phyloP scores from a whole-genome alignment of 2,888 invertebrate genomes.

The Acanthoscelides obtectus region DNA sequence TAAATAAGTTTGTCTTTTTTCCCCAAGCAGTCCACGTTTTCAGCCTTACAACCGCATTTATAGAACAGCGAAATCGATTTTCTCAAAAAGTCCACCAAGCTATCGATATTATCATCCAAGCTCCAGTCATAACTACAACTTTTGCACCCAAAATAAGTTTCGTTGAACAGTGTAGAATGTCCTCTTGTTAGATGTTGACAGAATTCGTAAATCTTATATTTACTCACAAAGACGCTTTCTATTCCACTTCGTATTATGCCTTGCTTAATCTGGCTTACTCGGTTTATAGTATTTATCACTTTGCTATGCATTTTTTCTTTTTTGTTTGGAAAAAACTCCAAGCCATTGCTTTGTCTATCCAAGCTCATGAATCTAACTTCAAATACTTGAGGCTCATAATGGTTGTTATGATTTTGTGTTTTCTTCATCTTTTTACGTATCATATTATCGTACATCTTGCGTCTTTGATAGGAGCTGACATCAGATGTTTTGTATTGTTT shows the following conservation, averaged over 20 bases:
- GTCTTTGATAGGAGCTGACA: slow-evolving; percentile 26
- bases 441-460: slow-evolving; percentile 28
- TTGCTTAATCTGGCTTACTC: not conserved
- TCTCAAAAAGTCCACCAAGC: not conserved
- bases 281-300: not conserved
- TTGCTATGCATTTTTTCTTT: slow-evolving; percentile 5
- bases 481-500: slow-evolving; percentile 26
- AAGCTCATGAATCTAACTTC: slow-evolving; percentile 31
- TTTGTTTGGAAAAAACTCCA: not conserved
- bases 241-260: not conserved
- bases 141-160: not conserved
- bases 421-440: slow-evolving; percentile 25
- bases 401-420: slow-evolving; percentile 12
- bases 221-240: not conserved
- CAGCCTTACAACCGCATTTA: not conserved
- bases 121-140: not conserved
- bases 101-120: not conserved
- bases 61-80: not conserved
- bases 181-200: not conserved
- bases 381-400: slow-evolving; percentile 23
- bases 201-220: not conserved
- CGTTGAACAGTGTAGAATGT: not conserved
- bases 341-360: not conserved
- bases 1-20: not conserved
- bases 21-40: not conserved